phyloP scores from a whole-genome alignment of 2,113 vertebrate species.

The Pholis gunnellus region DNA sequence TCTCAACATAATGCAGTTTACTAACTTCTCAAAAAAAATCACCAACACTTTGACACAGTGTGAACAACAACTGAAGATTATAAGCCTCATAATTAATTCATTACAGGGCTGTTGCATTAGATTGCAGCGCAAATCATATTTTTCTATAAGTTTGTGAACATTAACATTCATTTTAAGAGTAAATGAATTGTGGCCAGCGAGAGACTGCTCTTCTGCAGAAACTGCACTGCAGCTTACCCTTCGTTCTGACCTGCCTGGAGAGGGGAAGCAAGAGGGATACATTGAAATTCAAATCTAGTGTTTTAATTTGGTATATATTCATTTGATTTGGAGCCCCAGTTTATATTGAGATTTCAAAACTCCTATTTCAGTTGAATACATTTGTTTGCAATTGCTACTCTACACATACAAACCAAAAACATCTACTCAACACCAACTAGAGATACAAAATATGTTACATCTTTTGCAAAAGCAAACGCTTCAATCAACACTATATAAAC shows the following conservation, averaged over 20 bases:
- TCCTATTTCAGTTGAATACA: not conserved
- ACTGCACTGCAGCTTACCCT: not conserved
- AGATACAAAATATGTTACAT: not conserved
- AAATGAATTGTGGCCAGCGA: not conserved
- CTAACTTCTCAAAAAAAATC: not conserved
- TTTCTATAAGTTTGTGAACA: not conserved
- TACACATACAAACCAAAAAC: too few species aligned
- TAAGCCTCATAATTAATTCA: not conserved
- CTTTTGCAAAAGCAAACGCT: not conserved
- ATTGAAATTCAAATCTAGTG: not conserved
- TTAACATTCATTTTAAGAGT: not conserved
- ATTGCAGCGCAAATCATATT: not conserved
- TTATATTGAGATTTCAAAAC: not conserved
- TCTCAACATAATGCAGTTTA: not conserved
- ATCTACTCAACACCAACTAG: too few species aligned
- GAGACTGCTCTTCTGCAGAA: not conserved
- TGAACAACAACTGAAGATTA: not conserved
- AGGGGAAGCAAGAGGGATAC: not conserved
- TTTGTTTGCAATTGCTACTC: too few species aligned
- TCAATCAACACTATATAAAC: not conserved
- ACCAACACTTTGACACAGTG: not conserved
- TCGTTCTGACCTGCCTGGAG: not conserved
- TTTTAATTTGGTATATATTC: not conserved
- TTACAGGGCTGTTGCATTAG: not conserved
- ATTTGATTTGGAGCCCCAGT: not conserved